Conservation (phyloP, 1,140 invertebrate genomes). For the Listronotus oregonensis region DNA sequence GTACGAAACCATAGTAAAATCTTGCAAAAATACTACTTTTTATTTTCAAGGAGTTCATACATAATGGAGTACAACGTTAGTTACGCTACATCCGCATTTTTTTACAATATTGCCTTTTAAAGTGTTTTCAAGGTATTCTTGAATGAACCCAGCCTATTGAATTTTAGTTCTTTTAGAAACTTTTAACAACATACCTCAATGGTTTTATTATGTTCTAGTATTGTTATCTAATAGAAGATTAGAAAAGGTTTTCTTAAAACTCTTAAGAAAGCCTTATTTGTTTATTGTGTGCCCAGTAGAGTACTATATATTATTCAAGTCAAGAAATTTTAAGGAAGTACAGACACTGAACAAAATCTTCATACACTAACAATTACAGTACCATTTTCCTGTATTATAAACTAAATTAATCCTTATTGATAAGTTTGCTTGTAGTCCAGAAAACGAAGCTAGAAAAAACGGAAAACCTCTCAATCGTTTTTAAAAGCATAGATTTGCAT, state of each 20-base stretch:
- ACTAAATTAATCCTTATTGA: too few species aligned
- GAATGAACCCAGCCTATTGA: slow-evolving; percentile 1
- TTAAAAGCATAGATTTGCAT: too few species aligned
- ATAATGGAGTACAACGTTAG: slow-evolving; percentile 2
- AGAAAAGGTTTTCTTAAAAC: not conserved
- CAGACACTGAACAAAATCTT: too few species aligned
- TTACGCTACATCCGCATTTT: slow-evolving; percentile 9
- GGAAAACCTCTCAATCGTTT: too few species aligned
- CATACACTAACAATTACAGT: too few species aligned
- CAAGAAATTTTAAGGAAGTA: too few species aligned
- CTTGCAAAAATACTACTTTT: not conserved
- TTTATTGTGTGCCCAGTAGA: slow-evolving; percentile 1
- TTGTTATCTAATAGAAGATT: not conserved
- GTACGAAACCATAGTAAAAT: slow-evolving; percentile 4
- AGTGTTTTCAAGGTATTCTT: slow-evolving; percentile 8
- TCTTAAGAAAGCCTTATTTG: not conserved
- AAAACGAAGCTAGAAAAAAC: too few species aligned
- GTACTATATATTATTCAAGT: not conserved
- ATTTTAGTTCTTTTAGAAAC: not conserved
- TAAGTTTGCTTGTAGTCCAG: too few species aligned
- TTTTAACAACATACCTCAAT: slow-evolving; percentile 5
- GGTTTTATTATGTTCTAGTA: not conserved
- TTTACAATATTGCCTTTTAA: slow-evolving; percentile 6
- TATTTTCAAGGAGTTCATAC: not conserved
- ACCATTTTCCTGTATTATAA: too few species aligned